Base-by-base conservation (phyloP, 1,140 invertebrate genomes). In the Archivesica marissinica region DNA sequence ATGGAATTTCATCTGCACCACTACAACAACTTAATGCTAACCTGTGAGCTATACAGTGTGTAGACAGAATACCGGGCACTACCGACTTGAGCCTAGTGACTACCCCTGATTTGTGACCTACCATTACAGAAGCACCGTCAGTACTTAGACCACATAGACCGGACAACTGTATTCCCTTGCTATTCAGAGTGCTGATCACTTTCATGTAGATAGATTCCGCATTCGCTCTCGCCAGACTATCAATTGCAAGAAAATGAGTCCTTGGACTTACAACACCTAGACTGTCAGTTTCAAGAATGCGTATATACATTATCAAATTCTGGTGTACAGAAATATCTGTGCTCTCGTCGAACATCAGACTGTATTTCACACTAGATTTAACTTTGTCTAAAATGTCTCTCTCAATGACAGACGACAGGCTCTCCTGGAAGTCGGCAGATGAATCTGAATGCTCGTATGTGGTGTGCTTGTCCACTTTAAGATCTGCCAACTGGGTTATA, bases 241-340 rank as follows among this genome's bases (percentile, higher is more conserved):
- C 25, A 68, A 85, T 56, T n/a, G 11, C n/a, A 1, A 78, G 47
- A 56, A 85, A 79, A 23, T 54, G 50, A 35, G 83, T 54, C 28
- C 39, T 23, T 50, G 70, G 44, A 35, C 30, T 35, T 17, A 72
- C 41, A 72, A 72, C 41, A 41, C 35, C 68, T 41, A 72, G 25
- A 39, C 23, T 4, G 41, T 72, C 35, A 33, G 28, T 13, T 38
- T 66, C 61, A 6, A 13, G 23, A 25, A 72, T 23, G 17, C 41
- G 35, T 72, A 72, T 72, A 47, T 72, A 72, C 68, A 72, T 72
- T 3, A 72, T 72, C 30, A 72, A 30, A 72, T 72, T 72, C 68
- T 72, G 68, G 28, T 72, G 68, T 15, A 72, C 68, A 7, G 68
- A 47, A 41, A 72, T 39, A 39, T 72, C 68, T 30, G 77, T 80